Percentiles rank a stretch among this genome's conserved stretches.
phyloP scores from a whole-genome alignment of 2,888 invertebrate species.

The Ophion ellenae region DNA sequence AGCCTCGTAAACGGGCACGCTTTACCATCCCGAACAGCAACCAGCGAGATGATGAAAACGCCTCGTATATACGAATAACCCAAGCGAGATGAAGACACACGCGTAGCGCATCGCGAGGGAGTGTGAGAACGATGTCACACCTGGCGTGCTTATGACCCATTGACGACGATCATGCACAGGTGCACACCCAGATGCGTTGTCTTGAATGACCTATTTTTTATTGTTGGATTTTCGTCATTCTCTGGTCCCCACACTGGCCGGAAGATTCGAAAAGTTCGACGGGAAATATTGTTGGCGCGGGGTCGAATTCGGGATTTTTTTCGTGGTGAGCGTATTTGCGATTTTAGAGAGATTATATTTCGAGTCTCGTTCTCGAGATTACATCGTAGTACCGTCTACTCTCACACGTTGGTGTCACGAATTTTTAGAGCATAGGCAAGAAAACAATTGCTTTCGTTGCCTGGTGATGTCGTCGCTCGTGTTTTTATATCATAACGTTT shows the following conservation, averaged over 20 bases:
- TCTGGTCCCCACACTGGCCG: not conserved
- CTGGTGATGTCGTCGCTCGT: no score
- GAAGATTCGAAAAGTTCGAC: no score
- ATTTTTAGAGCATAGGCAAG: no score
- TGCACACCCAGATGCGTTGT: slow-evolving; percentile 9
- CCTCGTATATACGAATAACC: slow-evolving; percentile 65
- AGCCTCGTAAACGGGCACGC: slow-evolving; percentile 38
- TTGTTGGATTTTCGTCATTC: slow-evolving; percentile 41
- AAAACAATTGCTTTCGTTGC: no score
- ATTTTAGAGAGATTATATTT: no score
- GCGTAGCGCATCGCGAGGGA: slow-evolving; percentile 14
- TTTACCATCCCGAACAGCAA: slow-evolving; percentile 23
- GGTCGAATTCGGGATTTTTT: no score
- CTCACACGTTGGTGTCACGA: no score
- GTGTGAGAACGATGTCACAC: slow-evolving; percentile 75
- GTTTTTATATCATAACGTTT: no score
- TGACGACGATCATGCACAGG: slow-evolving; percentile 11
- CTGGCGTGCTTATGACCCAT: slow-evolving; percentile 49
- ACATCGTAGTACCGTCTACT: no score
- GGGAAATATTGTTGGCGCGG: no score
- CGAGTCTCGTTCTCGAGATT: no score
- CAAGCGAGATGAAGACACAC: slow-evolving; percentile 62
- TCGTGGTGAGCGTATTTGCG: no score
- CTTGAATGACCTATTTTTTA: not conserved
- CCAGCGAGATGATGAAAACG: slow-evolving; percentile 68